Conservation (phyloP, 2,797 vertebrate species). For the Peromyscus eremicus region DNA sequence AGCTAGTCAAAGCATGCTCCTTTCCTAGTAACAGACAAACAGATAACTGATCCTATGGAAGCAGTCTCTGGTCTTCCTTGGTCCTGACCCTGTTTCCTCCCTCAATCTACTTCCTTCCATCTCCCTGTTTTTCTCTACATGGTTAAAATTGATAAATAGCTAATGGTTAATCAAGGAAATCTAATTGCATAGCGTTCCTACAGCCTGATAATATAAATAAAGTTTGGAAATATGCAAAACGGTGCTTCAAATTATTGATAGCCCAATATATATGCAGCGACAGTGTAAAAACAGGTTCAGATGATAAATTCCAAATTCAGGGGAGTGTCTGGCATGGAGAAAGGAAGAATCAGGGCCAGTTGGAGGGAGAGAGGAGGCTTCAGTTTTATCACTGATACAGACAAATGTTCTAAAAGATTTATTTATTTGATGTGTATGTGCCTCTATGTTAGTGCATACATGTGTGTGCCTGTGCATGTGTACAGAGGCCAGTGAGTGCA, state of each 20-base stretch:
- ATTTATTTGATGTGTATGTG: neutral
- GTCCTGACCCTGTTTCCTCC: neutral
- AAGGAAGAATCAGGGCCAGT: neutral
- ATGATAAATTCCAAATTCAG: neutral
- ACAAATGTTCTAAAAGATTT: neutral
- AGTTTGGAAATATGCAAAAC: constrained; percentile 1
- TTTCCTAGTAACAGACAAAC: neutral
- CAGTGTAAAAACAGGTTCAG: neutral
- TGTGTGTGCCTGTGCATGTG: neutral
- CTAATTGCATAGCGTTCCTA: neutral
- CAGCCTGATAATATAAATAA: neutral
- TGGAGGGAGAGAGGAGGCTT: neutral
- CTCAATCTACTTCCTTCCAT: neutral
- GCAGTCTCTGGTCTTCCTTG: neutral
- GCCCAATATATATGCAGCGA: neutral
- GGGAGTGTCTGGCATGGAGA: neutral
- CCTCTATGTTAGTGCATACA: neutral
- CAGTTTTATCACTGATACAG: neutral
- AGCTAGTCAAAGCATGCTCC: neutral
- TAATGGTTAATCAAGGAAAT: neutral
- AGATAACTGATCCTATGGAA: neutral
- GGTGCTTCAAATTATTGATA: neutral
- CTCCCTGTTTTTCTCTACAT: neutral
- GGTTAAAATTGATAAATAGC: neutral
- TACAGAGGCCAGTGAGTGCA: neutral